phyloP scores from a whole-genome alignment of 1,140 invertebrate species.

The Drosophila mauritiana region DNA sequence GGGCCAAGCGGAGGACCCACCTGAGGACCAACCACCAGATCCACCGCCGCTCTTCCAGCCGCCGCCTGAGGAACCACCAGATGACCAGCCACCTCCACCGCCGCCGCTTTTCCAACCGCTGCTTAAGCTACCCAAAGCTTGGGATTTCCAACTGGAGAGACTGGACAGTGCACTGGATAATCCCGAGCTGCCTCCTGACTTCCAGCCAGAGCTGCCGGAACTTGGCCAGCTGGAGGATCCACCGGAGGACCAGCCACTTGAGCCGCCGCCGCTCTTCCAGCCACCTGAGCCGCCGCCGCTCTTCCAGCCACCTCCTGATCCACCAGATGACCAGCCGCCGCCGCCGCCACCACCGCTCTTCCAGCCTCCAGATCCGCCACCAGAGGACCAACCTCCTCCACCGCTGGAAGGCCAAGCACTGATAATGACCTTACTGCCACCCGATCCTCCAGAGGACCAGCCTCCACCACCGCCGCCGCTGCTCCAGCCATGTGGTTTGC shows the following conservation, averaged over 20 bases:
- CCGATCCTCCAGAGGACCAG: constrained; percentile 31
- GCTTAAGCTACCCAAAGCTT: constrained; percentile 22
- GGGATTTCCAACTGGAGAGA: constrained; percentile 29
- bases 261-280: constrained; percentile 17
- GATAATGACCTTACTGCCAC: constrained; percentile 34
- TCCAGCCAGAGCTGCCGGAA: constrained; percentile 22
- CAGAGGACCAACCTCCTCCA: constrained; percentile 16
- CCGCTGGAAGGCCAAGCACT: constrained; percentile 39
- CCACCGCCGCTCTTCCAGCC: constrained; percentile 28
- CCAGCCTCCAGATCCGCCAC: constrained; percentile 38
- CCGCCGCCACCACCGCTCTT: constrained; percentile 27
- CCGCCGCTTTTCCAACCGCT: constrained; percentile 23
- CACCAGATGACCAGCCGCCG: constrained; percentile 33
- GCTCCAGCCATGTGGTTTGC: constrained; percentile 64
- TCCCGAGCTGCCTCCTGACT: constrained; percentile 28
- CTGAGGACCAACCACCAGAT: constrained; percentile 37
- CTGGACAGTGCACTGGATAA: constrained; percentile 34
- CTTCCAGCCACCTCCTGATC: constrained; percentile 45
- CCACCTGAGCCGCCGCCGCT: constrained; percentile 27
- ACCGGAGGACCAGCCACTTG: constrained; percentile 1
- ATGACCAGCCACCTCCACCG: constrained; percentile 44
- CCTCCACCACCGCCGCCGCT: constrained; percentile 32
- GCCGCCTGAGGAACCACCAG: constrained; percentile 23
- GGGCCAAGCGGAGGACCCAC: constrained; percentile 41
- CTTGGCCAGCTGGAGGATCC: constrained; percentile 27